phyloP scores from a whole-genome alignment of 2,113 vertebrate genomes.

The Octodon degus region DNA sequence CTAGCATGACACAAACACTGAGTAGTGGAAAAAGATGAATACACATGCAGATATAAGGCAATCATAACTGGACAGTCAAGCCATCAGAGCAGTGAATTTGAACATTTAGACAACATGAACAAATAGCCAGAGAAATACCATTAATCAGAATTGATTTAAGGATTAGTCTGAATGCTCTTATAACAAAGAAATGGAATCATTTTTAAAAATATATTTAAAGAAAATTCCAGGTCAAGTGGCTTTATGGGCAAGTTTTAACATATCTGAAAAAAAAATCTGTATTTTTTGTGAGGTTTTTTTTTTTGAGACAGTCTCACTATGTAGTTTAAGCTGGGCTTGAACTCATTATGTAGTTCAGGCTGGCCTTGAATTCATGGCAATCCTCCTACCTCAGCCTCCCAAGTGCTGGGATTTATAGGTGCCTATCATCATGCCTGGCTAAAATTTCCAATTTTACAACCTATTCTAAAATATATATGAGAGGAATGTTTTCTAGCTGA shows the following conservation, averaged over 20 bases:
- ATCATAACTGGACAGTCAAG: background rate
- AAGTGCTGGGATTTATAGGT: background rate
- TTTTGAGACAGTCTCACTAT: background rate
- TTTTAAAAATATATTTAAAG: slow-evolving; percentile 25
- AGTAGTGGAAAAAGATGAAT: slow-evolving; percentile 33
- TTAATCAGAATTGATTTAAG: slow-evolving; percentile 34
- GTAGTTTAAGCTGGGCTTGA: background rate
- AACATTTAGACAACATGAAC: slow-evolving; percentile 24
- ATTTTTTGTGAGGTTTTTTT: background rate
- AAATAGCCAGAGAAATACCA: slow-evolving; percentile 1
- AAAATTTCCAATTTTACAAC: background rate
- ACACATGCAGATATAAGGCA: background rate
- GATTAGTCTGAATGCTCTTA: slow-evolving; percentile 41
- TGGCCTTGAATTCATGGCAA: background rate
- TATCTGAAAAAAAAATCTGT: background rate
- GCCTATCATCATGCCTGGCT: background rate
- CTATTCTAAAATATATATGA: background rate
- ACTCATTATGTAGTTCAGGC: background rate
- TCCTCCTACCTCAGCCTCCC: background rate
- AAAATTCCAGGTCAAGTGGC: slow-evolving; percentile 1
- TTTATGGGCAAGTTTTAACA: slow-evolving; percentile 23
- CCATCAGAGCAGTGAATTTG: background rate
- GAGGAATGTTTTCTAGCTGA: background rate
- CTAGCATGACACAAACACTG: background rate
- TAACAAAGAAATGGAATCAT: slow-evolving; percentile 35